Conservation (phyloP, 2,888 invertebrate genomes). For the Synergus itoensis region DNA sequence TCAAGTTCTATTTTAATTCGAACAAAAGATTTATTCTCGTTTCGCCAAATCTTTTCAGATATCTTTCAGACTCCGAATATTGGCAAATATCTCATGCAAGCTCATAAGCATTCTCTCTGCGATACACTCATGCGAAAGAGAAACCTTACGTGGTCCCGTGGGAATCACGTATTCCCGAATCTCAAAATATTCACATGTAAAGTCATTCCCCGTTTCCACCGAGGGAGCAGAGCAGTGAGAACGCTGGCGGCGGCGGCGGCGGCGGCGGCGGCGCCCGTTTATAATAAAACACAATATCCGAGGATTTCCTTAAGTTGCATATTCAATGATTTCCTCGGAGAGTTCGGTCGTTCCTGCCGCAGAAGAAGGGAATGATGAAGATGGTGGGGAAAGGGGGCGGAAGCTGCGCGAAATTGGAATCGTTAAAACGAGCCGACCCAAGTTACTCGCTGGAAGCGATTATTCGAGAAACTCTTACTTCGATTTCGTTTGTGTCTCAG, state of each 20-base stretch:
- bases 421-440: constrained; percentile 49
- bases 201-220: constrained; percentile 60
- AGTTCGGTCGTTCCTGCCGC: constrained; percentile 73
- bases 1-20: background rate
- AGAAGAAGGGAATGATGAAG: constrained; percentile 43
- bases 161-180: constrained; percentile 72
- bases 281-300: constrained; percentile 78
- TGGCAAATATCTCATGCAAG: constrained; percentile 20
- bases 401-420: constrained; percentile 50
- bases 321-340: constrained; percentile 89
- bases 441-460: constrained; percentile 49
- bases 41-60: constrained; percentile 4
- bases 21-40: constrained; percentile 1
- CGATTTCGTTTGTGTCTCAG: constrained; percentile 38
- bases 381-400: constrained; percentile 34
- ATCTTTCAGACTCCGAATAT: constrained; percentile 14
- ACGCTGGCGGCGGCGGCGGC: constrained; percentile 35
- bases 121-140: constrained; percentile 5
- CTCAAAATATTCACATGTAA: constrained; percentile 75
- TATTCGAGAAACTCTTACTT: constrained; percentile 39
- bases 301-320: constrained; percentile 82
- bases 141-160: constrained; percentile 59
- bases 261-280: constrained; percentile 63
- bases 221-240: constrained; percentile 47
- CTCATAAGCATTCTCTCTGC: constrained; percentile 36